Percentiles rank a stretch among this genome's conserved stretches.
Conservation (phyloP, 2,113 vertebrate genomes). For the Hemiprocne comata region DNA sequence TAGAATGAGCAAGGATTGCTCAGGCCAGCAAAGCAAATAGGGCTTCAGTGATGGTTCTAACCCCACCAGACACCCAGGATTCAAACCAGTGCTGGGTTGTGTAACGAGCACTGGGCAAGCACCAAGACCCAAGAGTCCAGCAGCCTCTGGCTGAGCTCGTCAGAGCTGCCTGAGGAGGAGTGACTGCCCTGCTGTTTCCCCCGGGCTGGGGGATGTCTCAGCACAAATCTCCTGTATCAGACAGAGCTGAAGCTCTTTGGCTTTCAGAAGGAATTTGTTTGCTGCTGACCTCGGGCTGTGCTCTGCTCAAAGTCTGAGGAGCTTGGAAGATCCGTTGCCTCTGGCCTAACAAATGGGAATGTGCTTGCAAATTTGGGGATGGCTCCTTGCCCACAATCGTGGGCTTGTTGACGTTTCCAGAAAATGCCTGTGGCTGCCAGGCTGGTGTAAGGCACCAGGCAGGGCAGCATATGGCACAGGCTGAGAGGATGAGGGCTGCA, state of each 20-base stretch:
- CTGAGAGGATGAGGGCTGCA: neutral
- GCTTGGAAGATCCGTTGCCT: neutral
- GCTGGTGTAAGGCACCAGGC: neutral
- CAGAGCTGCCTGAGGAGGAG: neutral
- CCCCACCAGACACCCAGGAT: fast-evolving
- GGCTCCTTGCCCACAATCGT: neutral
- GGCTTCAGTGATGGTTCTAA: neutral
- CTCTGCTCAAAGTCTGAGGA: neutral
- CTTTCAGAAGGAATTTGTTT: neutral
- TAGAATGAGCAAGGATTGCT: neutral
- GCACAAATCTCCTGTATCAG: neutral
- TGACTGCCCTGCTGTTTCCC: neutral
- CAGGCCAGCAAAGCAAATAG: neutral
- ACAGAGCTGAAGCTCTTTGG: neutral
- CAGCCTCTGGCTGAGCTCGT: neutral
- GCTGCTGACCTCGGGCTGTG: neutral
- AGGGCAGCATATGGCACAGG: neutral
- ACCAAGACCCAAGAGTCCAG: neutral
- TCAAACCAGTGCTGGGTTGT: neutral
- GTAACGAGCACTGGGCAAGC: neutral
- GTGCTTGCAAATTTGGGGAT: neutral
- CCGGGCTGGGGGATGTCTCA: neutral
- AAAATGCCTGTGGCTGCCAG: neutral
- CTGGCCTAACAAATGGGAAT: neutral
- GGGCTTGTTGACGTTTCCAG: neutral